phyloP scores from a whole-genome alignment of 2,888 invertebrate species.

The Callosobruchus maculatus region DNA sequence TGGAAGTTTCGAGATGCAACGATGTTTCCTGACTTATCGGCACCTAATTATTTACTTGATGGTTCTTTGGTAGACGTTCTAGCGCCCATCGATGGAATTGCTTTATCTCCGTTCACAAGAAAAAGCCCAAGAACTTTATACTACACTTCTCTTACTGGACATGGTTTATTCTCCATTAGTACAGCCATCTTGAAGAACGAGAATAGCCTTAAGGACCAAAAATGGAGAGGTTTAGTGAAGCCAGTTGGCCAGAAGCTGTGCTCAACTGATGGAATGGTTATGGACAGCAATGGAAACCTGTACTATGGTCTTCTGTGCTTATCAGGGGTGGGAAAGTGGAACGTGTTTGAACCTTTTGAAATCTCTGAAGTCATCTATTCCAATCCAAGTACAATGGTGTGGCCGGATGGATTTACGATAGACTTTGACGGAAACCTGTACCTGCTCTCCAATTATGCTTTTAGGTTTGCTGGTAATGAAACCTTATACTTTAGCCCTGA shows the following conservation, averaged over 20 bases:
- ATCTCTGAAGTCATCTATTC: slow-evolving; percentile 50
- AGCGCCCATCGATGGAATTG: slow-evolving; percentile 66
- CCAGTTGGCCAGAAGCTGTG: slow-evolving; percentile 54
- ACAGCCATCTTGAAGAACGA: slow-evolving; percentile 59
- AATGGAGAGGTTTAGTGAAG: slow-evolving; percentile 33
- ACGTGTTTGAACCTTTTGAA: slow-evolving; percentile 55
- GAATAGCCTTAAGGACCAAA: slow-evolving; percentile 38
- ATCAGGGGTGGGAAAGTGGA: slow-evolving; percentile 68
- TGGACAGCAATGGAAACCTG: slow-evolving; percentile 63
- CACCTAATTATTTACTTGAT: slow-evolving; percentile 57
- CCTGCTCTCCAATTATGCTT: slow-evolving; percentile 55
- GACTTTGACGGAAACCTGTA: slow-evolving; percentile 63
- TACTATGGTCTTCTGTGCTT: slow-evolving; percentile 66
- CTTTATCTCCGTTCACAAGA: slow-evolving; percentile 55
- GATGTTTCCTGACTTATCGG: slow-evolving; percentile 61
- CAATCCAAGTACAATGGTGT: slow-evolving; percentile 63
- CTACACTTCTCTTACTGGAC: slow-evolving; percentile 36
- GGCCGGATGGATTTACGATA: slow-evolving; percentile 68
- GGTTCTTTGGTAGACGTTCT: slow-evolving; percentile 51
- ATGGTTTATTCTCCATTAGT: slow-evolving; percentile 57
- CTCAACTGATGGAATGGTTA: slow-evolving; percentile 67
- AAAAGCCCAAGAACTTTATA: slow-evolving; percentile 30
- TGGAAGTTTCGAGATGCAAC: slow-evolving; percentile 68
- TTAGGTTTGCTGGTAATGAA: slow-evolving; percentile 23
- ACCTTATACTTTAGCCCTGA: slow-evolving; percentile 16